phyloP scores from a whole-genome alignment of 2,113 vertebrate genomes.

The Cygnus buccinator region DNA sequence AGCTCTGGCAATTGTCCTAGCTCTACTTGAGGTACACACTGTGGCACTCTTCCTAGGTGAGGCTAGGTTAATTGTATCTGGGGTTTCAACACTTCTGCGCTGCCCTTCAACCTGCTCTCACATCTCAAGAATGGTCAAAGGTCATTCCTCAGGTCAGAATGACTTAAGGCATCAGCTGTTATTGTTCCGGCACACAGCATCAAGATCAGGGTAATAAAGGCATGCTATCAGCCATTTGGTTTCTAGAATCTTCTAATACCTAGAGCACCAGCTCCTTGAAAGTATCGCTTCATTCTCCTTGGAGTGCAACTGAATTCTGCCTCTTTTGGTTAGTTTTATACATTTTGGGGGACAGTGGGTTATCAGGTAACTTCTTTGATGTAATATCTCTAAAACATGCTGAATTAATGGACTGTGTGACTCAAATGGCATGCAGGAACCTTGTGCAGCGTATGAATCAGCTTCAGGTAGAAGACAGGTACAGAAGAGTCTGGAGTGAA shows the following conservation, averaged over 20 bases:
- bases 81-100: not conserved
- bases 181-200: not conserved
- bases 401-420: not conserved
- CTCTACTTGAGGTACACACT: not conserved
- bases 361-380: not conserved
- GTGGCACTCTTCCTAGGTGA: not conserved
- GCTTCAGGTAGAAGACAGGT: constrained; percentile 22
- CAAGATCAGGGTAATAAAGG: not conserved
- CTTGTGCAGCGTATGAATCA: not conserved
- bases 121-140: not conserved
- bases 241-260: not conserved
- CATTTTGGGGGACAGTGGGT: not conserved
- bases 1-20: not conserved
- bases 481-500: not conserved
- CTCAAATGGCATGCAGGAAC: constrained; percentile 7
- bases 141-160: not conserved
- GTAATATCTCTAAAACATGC: not conserved
- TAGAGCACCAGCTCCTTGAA: not conserved
- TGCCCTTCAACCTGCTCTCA: not conserved
- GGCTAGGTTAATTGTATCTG: not conserved
- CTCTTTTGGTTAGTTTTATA: not conserved
- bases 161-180: not conserved
- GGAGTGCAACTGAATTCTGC: not conserved
- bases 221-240: not conserved
- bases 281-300: not conserved